Percentiles rank a stretch among this genome's conserved stretches.
Conservation (phyloP, 37 sponge, comb jelly and placozoan species). For the Spongilla lacustris region DNA sequence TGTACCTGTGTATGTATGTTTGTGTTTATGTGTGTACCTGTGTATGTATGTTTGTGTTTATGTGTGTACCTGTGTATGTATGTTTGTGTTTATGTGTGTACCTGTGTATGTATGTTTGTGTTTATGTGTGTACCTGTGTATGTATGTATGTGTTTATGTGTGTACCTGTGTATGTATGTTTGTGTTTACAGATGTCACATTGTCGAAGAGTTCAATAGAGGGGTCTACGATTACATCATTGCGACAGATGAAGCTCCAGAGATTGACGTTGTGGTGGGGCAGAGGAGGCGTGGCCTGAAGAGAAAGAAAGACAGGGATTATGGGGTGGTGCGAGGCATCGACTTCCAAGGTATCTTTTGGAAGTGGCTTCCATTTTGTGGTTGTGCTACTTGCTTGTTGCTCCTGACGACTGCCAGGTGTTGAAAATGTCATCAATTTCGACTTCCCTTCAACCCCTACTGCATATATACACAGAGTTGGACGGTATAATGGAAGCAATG, state of each 20-base stretch:
- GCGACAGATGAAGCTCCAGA: conserved; percentile 85
- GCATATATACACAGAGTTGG: conserved; percentile 96
- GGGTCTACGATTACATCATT: conserved; percentile 95
- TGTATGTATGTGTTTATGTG: neutral
- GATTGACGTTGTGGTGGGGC: neutral
- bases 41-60: too few species aligned
- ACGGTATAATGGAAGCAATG: conserved; percentile 43
- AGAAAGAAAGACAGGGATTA: conserved; percentile 83
- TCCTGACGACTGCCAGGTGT: conserved; percentile 62
- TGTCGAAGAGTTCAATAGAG: conserved; percentile 92
- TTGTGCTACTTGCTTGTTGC: neutral
- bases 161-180: neutral
- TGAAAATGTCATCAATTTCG: conserved; percentile 96
- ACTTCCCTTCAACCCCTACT: conserved; percentile 85
- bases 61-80: too few species aligned
- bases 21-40: too few species aligned
- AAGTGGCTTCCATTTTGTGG: neutral
- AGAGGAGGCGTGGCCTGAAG: conserved; percentile 26
- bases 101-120: neutral
- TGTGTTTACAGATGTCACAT: conserved; percentile 74
- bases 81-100: too few species aligned
- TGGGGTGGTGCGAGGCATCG: conserved; percentile 92
- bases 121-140: neutral
- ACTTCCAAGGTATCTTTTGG: conserved; percentile 79
- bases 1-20: too few species aligned